Evolutionary conservation across 2,888 invertebrate genomes (phyloP).

Genomic region (Cryptophagus acutangulus): DNA sequence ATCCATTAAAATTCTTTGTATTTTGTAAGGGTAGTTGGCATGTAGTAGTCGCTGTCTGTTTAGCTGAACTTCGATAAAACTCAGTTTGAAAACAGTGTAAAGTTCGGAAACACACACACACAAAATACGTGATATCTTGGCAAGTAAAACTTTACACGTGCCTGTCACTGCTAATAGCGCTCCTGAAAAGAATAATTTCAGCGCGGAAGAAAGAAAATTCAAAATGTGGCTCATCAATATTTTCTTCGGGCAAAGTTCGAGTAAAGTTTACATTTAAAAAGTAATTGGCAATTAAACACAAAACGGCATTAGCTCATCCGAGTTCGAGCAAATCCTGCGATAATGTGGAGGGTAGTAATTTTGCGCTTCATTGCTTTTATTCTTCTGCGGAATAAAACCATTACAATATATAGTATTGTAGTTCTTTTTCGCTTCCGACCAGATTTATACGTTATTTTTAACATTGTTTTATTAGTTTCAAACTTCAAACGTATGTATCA

Average conservation of each 20-base stretch:
- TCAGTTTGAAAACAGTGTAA: slow-evolving; percentile 33
- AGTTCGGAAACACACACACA: slow-evolving; percentile 31
- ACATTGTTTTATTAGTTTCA: slow-evolving; percentile 1
- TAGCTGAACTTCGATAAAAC: slow-evolving; percentile 24
- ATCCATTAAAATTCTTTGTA: too few relatives aligned
- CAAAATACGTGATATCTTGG: slow-evolving; percentile 36
- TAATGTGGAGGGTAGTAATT: neutral
- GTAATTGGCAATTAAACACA: slow-evolving; percentile 5
- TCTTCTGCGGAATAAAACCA: too few relatives aligned
- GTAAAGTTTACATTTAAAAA: too few relatives aligned
- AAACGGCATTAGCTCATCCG: neutral
- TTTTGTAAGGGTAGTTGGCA: too few relatives aligned
- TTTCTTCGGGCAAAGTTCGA: too few relatives aligned
- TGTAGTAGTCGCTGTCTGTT: too few relatives aligned
- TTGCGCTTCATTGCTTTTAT: slow-evolving; percentile 5
- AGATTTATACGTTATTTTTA: neutral
- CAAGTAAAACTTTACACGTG: slow-evolving; percentile 36
- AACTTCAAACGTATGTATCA: neutral
- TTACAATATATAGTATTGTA: too few relatives aligned
- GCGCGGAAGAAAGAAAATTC: neutral
- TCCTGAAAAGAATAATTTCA: slow-evolving; percentile 5
- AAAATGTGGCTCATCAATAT: too few relatives aligned
- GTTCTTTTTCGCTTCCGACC: neutral
- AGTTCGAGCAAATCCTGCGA: neutral
- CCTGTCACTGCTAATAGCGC: slow-evolving; percentile 31